phyloP scores from a whole-genome alignment of 2,888 invertebrate species.

The Eubasilissa splendida region DNA sequence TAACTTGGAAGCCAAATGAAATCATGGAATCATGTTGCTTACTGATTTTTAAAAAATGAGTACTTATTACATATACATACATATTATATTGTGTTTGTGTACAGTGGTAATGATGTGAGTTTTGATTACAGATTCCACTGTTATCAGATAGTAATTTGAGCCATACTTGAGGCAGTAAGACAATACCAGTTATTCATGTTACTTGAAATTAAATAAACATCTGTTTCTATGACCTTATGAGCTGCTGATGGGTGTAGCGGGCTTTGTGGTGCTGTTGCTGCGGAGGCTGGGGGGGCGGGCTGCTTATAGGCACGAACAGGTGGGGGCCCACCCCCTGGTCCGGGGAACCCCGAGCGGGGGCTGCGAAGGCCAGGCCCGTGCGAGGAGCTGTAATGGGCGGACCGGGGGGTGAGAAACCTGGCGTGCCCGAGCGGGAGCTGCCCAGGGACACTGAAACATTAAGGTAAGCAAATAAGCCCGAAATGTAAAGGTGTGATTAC shows the following conservation, averaged over 20 bases:
- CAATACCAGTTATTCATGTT: background rate
- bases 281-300: slow-evolving; percentile 74
- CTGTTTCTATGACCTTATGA: slow-evolving; percentile 64
- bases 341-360: slow-evolving; percentile 1
- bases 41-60: no score
- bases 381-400: slow-evolving; percentile 20
- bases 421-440: slow-evolving; percentile 93
- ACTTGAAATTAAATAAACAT: background rate
- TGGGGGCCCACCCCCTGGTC: slow-evolving; percentile 78
- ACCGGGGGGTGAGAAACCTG: slow-evolving; percentile 87
- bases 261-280: slow-evolving; percentile 60
- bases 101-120: no score
- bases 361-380: background rate
- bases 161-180: no score
- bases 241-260: slow-evolving; percentile 62
- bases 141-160: no score
- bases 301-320: slow-evolving; percentile 92
- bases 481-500: no score
- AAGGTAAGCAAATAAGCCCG: no score
- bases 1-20: no score
- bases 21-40: no score
- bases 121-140: no score
- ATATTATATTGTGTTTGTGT: no score
- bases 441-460: slow-evolving; percentile 85
- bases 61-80: no score